Conservation (phyloP, 1,140 invertebrate species). For the Drosophila carrolli region DNA sequence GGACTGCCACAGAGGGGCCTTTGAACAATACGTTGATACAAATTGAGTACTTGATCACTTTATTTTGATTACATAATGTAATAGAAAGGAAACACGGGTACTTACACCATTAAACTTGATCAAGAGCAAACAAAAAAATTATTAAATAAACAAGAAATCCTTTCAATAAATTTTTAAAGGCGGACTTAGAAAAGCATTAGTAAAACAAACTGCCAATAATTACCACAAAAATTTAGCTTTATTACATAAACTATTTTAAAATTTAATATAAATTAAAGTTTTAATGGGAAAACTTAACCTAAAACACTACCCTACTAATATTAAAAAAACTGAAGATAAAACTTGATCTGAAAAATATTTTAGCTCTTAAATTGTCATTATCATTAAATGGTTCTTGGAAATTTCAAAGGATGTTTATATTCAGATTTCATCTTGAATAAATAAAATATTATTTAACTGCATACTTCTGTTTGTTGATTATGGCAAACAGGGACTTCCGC, state of each 20-base stretch:
- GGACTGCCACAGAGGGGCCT: not conserved
- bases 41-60: not conserved
- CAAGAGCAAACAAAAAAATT: not conserved
- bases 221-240: no score
- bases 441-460: not conserved
- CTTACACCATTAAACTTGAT: not conserved
- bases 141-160: no score
- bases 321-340: no score
- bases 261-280: no score
- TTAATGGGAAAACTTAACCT: no score
- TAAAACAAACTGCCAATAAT: no score
- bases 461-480: not conserved
- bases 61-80: constrained; percentile 10
- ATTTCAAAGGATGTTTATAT: not conserved
- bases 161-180: no score
- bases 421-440: not conserved
- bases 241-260: no score
- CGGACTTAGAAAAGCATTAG: no score
- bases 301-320: no score
- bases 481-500: not conserved
- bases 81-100: not conserved
- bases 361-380: no score
- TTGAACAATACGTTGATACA: not conserved
- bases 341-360: no score
- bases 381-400: not conserved